Evolutionary conservation across 92 coral and sea anemone genomes (phyloP), one percentile per base, ranked within the genome.

Genomic region (Anthopleura xanthogrammica): DNA sequence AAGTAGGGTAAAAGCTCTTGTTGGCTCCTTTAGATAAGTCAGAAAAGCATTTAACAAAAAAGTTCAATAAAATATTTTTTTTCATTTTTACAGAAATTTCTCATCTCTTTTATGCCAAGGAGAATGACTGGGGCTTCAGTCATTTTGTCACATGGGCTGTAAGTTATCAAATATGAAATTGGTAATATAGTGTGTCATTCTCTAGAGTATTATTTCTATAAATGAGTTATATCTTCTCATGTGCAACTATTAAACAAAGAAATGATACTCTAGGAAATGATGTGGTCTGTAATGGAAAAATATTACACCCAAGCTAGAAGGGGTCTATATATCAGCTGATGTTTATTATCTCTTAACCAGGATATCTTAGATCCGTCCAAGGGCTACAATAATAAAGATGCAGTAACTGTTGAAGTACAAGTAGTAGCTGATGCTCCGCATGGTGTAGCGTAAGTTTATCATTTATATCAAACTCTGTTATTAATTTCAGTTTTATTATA

Each of bases 71-170:
- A 54, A 7, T 41, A n/a, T 58, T 62, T 73, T 71, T 71, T 17
- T 64, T 3, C 68, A 71, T 36, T 41, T 86, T 72, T 81, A n/a
- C 74, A 96, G 99, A 90, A 85, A 96, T 96, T 71, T 91, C 95
- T 23, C 99, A 96, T 87, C 85, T 96, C 72, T 96, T 94, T 83
- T 96, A 94, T 92, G 92, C 95, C 42, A 96, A 96, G 85, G 99
- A 96, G 80, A 96, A 96, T 90, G 99, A 96, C 83, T 96, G 99
- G 99, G 99, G 99, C 48, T 96, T 96, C 73, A 96, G 98, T 84
- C 95, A 94, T 83, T 96, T 96, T 89, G 95, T 87, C 13, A 85
- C 92, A 12, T 96, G 99, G 99, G 89, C 60, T 82, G 99, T 96
- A 92, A 92, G 99, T 96, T 54, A 14, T 43, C 24, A 19, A 40